These are phyloP conservation scores for Argentina silus DNA, from an alignment of 2,797 vertebrate genomes.

Conservation along the genomic window DNA sequence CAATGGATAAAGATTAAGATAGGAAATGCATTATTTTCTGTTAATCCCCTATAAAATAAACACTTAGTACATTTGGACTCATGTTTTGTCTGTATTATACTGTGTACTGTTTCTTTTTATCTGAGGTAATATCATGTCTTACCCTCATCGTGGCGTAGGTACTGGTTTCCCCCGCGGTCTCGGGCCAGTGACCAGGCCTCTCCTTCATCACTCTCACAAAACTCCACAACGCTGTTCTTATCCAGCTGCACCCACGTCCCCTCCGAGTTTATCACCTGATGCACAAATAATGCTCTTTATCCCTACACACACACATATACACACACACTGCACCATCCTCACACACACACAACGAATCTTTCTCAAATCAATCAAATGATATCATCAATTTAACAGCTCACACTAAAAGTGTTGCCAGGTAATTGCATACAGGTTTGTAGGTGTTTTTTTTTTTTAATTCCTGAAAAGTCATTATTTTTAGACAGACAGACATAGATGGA, in stretches of 20 bases:
- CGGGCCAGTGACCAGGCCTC: slow-evolving; percentile 98
- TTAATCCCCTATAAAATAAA: neutral
- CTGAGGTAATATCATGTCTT: slow-evolving; percentile 56
- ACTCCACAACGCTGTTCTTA: slow-evolving; percentile 99
- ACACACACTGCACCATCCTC: slow-evolving; percentile 34
- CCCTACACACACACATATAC: slow-evolving; percentile 30
- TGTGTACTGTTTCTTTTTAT: no score
- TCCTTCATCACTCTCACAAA: slow-evolving; percentile 99
- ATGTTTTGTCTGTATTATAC: neutral
- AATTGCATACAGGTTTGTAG: slow-evolving; percentile 53
- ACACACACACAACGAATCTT: slow-evolving; percentile 45
- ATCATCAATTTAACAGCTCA: slow-evolving; percentile 30
- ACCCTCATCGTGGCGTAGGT: slow-evolving; percentile 97
- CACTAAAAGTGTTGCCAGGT: slow-evolving; percentile 60
- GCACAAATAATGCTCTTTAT: slow-evolving; percentile 78
- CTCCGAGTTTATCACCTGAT: slow-evolving; percentile 97
- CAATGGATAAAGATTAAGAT: no score
- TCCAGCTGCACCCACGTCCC: slow-evolving; percentile 99
- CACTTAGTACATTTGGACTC: neutral
- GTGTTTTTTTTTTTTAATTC: slow-evolving; percentile 52
- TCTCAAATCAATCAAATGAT: slow-evolving; percentile 40
- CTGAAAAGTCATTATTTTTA: slow-evolving; percentile 56
- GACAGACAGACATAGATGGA: slow-evolving; percentile 47
- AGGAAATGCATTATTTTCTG: no score
- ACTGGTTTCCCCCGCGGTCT: slow-evolving; percentile 96